Base-by-base conservation (phyloP, 1,140 invertebrate species). In the Drosophila rufa region DNA sequence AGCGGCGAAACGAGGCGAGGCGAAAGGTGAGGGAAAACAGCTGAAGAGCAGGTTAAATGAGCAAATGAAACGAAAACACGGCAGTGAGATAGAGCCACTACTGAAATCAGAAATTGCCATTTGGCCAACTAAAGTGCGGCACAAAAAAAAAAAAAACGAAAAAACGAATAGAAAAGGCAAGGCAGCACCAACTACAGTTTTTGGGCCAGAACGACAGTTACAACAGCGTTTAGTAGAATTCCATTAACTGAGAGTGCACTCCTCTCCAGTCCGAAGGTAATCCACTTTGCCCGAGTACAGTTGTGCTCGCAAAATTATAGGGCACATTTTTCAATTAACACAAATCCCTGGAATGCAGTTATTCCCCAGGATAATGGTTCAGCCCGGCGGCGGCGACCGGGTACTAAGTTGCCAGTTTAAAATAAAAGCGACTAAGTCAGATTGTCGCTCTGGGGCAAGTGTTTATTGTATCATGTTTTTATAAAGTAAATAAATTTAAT, bases 301-400 rank as follows among this genome's bases (percentile, higher is more conserved):
- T 57, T 71, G 68, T 43, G 67, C 48, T 43, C 15, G 36, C 14
- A 22, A 69, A 69, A 66, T 51, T 60, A 36, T 27, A 30, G 38
- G 64, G n/a, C 47, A 78, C 55, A 77, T 77, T 77, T 77, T 77
- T 77, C 75, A 77, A 77, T 77, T 77, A 77, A 77, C 64, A 56
- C 75, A 77, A 78, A 68, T 78, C 50, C 56, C 71, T 36, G 12
- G 56, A 67, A 57, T 38, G 53, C 48, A 50, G 64, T 57, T 51
- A 51, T 66, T 46, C 64, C 55, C 50, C 64, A 27, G 43, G 64
- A 57, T 42, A 75, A 66, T 75, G 61, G 73, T 62, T 73, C 47
- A 48, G 17, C 65, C 36, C 4, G 19, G 5, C 27, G 6, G 5
- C 27, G 27, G 27, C 5, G 27, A 5, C 14, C 19, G 36, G 46